Conservation (phyloP, 1,140 invertebrate genomes). For the Formica selysi region DNA sequence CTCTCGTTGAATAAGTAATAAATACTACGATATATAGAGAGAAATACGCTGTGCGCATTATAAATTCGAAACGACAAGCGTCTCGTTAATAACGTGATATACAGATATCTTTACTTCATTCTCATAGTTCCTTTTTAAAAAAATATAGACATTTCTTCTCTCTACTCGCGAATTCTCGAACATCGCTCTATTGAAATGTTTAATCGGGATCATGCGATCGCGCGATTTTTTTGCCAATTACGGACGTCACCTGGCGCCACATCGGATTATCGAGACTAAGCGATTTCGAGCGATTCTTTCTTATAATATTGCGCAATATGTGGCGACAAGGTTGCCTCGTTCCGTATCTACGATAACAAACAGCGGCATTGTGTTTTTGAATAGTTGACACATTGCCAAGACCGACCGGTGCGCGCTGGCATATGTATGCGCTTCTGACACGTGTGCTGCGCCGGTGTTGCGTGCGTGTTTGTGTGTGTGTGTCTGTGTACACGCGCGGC, state of each 20-base stretch:
- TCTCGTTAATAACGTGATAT: neutral
- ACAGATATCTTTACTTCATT: neutral
- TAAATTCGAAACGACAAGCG: neutral
- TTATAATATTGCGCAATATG: conserved; percentile 18
- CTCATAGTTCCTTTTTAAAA: neutral
- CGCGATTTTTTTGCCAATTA: neutral
- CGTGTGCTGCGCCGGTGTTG: neutral
- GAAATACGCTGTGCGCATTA: neutral
- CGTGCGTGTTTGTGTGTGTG: conserved; percentile 17
- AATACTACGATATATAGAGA: neutral
- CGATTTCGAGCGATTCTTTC: conserved; percentile 48
- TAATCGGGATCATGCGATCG: neutral
- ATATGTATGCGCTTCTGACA: conserved; percentile 43
- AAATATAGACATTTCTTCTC: too few species aligned
- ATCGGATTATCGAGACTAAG: too few species aligned
- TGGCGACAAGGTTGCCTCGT: neutral
- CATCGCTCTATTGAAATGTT: neutral
- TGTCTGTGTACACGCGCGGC: conserved; percentile 40
- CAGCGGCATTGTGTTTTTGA: conserved; percentile 54
- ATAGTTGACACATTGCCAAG: conserved; percentile 69
- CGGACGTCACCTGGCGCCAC: neutral
- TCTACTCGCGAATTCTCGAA: neutral
- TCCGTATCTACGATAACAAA: conserved; percentile 30
- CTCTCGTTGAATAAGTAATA: conserved; percentile 31
- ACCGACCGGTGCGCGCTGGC: conserved; percentile 10